phyloP scores from a whole-genome alignment of 2,888 invertebrate genomes.

The Trisateles emortualis region DNA sequence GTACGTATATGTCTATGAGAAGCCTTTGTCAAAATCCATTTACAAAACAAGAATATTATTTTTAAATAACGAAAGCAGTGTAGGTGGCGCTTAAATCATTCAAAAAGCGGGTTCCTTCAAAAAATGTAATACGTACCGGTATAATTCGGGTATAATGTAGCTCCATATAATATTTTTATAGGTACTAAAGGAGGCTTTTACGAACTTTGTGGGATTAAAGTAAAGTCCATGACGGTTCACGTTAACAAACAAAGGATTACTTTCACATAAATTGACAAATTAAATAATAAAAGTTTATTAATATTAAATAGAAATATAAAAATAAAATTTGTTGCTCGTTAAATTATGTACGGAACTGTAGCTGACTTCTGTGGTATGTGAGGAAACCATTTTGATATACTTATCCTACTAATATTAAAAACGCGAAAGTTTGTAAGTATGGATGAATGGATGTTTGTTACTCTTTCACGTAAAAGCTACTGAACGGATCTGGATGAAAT shows the following conservation, averaged over 20 bases:
- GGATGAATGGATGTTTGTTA: too few species aligned
- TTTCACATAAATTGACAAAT: slow-evolving; percentile 26
- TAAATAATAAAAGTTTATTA: slow-evolving; percentile 17
- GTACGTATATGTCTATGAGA: too few species aligned
- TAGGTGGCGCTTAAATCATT: neutral
- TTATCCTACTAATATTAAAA: too few species aligned
- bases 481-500: too few species aligned
- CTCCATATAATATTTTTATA: slow-evolving; percentile 29
- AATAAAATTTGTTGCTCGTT: slow-evolving; percentile 13
- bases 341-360: slow-evolving; percentile 3
- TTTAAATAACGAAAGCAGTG: neutral
- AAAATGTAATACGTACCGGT: neutral
- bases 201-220: slow-evolving; percentile 14
- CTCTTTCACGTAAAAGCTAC: too few species aligned
- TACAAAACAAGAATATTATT: neutral
- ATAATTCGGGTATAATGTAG: slow-evolving; percentile 1
- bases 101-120: neutral
- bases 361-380: neutral
- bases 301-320: slow-evolving; percentile 16
- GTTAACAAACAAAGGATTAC: slow-evolving; percentile 16
- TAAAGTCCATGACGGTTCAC: slow-evolving; percentile 7
- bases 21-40: neutral
- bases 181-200: slow-evolving; percentile 19
- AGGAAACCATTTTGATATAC: too few species aligned
- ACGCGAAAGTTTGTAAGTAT: too few species aligned